Percentiles rank a stretch among this genome's conserved stretches.
phyloP scores from a whole-genome alignment of 2,888 invertebrate species.

The Polymixis flavicincta region DNA sequence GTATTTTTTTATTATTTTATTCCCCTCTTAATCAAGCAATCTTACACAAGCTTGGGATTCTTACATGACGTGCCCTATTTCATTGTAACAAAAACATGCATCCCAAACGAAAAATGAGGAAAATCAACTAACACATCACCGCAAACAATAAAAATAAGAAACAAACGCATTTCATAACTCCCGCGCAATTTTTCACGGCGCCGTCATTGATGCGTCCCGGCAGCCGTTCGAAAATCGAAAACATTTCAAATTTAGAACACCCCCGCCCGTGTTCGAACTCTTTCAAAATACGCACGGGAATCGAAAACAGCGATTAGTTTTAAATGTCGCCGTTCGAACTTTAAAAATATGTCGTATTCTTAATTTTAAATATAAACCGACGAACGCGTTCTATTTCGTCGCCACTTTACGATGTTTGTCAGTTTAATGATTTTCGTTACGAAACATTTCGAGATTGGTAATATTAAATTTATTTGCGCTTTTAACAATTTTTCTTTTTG shows the following conservation, averaged over 20 bases:
- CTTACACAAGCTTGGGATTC: slow-evolving; percentile 44
- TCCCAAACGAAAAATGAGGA: slow-evolving; percentile 49
- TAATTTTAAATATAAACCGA: slow-evolving; percentile 87
- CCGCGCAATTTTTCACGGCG: slow-evolving; percentile 78
- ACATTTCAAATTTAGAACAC: slow-evolving; percentile 88
- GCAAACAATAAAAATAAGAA: slow-evolving; percentile 69
- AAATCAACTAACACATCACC: slow-evolving; percentile 66
- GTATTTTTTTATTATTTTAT: slow-evolving; percentile 38
- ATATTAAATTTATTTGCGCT: slow-evolving; percentile 80
- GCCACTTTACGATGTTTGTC: slow-evolving; percentile 89
- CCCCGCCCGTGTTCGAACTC: slow-evolving; percentile 80
- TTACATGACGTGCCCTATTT: slow-evolving; percentile 54
- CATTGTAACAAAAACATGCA: slow-evolving; percentile 49
- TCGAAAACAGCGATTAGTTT: slow-evolving; percentile 91
- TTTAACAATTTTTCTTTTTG: slow-evolving; percentile 73
- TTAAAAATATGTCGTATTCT: slow-evolving; percentile 90
- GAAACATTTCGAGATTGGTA: slow-evolving; percentile 80
- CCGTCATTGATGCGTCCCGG: slow-evolving; percentile 81
- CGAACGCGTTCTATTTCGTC: slow-evolving; percentile 88
- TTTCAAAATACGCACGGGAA: slow-evolving; percentile 87
- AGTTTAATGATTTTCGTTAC: slow-evolving; percentile 85
- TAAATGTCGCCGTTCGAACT: slow-evolving; percentile 88
- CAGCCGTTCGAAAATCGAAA: slow-evolving; percentile 88
- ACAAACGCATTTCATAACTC: slow-evolving; percentile 80
- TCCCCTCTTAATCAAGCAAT: slow-evolving; percentile 37